A percentile compares a stretch with the other conserved stretches of the same genome.
Conservation (phyloP, 2,888 invertebrate species). For the Drosophila trichaetosa region DNA sequence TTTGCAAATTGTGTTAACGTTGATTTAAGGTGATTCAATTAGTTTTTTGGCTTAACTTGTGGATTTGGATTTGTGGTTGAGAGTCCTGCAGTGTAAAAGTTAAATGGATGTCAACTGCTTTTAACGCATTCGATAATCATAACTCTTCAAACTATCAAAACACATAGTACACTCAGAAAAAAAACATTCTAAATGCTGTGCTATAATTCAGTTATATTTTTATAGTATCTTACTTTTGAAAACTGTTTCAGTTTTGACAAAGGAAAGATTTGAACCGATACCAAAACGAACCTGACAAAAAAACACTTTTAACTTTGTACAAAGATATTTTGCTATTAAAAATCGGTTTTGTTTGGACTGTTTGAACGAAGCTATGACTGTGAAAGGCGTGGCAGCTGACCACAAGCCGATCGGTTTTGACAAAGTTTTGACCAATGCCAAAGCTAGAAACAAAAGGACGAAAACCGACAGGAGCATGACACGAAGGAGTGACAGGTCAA, state of each 20-base stretch:
- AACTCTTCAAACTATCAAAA: not conserved
- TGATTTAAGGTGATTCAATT: conserved; percentile 48
- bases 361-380: too few relatives aligned
- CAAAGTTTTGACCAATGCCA: too few relatives aligned
- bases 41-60: conserved; percentile 20
- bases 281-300: not conserved
- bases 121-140: conserved; percentile 15
- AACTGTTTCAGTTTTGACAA: not conserved
- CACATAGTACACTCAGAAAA: not conserved
- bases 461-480: too few relatives aligned
- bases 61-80: not conserved
- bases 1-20: conserved; percentile 42
- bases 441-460: not conserved
- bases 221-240: not conserved
- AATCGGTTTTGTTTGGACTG: not conserved
- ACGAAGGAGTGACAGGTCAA: not conserved
- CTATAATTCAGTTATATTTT: too few relatives aligned
- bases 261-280: not conserved
- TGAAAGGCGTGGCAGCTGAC: not conserved
- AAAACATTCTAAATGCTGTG: too few relatives aligned
- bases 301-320: not conserved
- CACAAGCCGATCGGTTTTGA: too few relatives aligned
- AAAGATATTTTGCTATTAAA: not conserved
- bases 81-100: not conserved
- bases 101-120: not conserved